Evolutionary conservation across 2,797 vertebrate species (phyloP), one percentile per base, ranked within the genome.

Genomic region (Chaunax sp.): DNA sequence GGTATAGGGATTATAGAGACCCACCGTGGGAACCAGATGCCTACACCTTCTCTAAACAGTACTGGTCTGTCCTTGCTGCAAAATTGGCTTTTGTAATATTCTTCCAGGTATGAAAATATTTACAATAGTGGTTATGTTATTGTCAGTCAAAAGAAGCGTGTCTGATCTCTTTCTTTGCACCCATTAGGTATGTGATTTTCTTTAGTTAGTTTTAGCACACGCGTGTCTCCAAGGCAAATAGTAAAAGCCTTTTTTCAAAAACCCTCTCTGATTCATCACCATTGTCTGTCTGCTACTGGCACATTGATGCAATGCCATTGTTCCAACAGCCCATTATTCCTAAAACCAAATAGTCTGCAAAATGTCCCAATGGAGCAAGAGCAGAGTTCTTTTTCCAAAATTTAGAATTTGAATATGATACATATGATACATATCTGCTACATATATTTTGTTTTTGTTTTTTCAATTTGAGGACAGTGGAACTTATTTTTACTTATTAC

Each of bases 1-100:
- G 98, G 89, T 99, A 97, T 86, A 99, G 98, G 77, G 98, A 99
- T 88, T 99, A 98, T 87, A 95, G 98, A 89, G 98, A 99, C 63
- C 96, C 98, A 1, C 98, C 98, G 0, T 98, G 97, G 97, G 95
- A 93, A 15, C 77, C 83, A 0, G 94, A 96, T 54, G 91, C 94
- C 0, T 99, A 99, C 15, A 96, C 97, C 57, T 96, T 97, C 80
- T 98, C 97, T 18, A 99, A 98, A 82, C 95, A 98, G 80, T 98
- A 99, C 92, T 99, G 98, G 98, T 95, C 96, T 0, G 89, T 99
- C 64, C 85, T 99, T 43, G 96, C 98, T 19, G 97, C 96, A 61
- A 95, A 96, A 44, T 87, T 99, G 90, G 96, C 96, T 20, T 99
- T 99, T 72, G 96, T 99, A 35, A 97, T 99, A 81, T 94, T 99